These are phyloP conservation scores for Nesogale talazaci DNA, from an alignment of 2,113 vertebrate genomes.

Conservation along the genomic window DNA sequence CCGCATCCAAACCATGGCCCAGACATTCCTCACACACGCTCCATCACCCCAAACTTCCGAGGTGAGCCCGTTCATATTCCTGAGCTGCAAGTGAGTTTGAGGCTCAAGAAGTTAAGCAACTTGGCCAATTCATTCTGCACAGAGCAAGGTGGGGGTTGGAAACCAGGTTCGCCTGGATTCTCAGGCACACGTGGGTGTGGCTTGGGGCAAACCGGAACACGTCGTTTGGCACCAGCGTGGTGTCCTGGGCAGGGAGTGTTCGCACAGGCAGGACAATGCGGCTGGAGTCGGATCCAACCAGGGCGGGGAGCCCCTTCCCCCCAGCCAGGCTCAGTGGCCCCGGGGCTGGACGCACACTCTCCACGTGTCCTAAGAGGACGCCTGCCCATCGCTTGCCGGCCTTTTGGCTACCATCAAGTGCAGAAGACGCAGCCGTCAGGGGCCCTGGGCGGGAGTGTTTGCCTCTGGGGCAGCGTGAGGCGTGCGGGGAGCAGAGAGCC, in stretches of 20 bases:
- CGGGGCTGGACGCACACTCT: neutral
- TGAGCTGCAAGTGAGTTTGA: neutral
- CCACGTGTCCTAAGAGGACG: no score
- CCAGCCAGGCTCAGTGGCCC: neutral
- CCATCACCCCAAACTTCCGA: neutral
- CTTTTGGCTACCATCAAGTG: no score
- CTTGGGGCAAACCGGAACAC: slow-evolving; percentile 14
- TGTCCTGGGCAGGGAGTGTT: neutral
- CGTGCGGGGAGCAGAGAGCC: neutral
- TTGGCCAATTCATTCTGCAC: neutral
- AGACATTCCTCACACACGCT: neutral
- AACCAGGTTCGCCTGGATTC: neutral
- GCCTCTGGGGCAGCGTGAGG: neutral
- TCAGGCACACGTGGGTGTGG: neutral
- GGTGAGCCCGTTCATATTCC: neutral
- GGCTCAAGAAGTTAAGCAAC: neutral
- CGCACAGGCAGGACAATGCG: neutral
- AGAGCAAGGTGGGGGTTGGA: neutral
- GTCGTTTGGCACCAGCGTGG: neutral
- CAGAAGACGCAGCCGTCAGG: no score
- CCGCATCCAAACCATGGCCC: neutral
- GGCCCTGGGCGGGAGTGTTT: neutral
- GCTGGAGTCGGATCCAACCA: neutral
- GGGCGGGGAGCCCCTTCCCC: neutral
- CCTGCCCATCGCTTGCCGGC: neutral